Conservation (phyloP, 2,888 invertebrate genomes). For the Stramonita haemastoma region DNA sequence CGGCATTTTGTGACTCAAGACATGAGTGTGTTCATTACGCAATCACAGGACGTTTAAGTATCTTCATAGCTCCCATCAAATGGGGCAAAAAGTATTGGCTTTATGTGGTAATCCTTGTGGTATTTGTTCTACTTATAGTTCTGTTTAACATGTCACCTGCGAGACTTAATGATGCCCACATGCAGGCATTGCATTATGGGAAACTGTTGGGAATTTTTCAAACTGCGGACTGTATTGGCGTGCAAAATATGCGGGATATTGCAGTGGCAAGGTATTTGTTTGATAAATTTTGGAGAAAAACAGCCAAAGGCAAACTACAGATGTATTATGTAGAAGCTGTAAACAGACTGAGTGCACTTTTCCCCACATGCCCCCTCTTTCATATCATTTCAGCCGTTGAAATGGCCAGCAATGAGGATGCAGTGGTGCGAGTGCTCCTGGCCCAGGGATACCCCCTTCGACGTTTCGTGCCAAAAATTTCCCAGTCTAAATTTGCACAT, state of each 20-base stretch:
- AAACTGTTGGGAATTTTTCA: slow-evolving; percentile 42
- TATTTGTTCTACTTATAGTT: neutral
- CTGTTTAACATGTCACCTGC: neutral
- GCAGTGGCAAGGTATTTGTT: neutral
- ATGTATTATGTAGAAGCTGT: slow-evolving; percentile 55
- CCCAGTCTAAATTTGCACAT: neutral
- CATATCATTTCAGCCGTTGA: slow-evolving; percentile 50
- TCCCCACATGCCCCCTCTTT: slow-evolving; percentile 57
- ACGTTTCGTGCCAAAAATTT: slow-evolving; percentile 38
- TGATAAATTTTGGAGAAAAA: neutral
- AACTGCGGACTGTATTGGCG: neutral
- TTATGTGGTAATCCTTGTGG: neutral
- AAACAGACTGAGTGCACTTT: slow-evolving; percentile 59
- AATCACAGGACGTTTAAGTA: no score
- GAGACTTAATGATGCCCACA: neutral
- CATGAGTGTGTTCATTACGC: slow-evolving; percentile 10
- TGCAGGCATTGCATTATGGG: slow-evolving; percentile 44
- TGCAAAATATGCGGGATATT: neutral
- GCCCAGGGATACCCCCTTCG: slow-evolving; percentile 58
- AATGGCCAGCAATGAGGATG: slow-evolving; percentile 55
- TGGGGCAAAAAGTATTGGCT: slow-evolving; percentile 29
- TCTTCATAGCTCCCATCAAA: neutral
- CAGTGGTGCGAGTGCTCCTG: slow-evolving; percentile 59
- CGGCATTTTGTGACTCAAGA: slow-evolving; percentile 20
- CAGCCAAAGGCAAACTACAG: slow-evolving; percentile 23